A percentile compares a stretch with the other conserved stretches of the same genome.
These are phyloP conservation scores for Helicolenus hilgendorfi DNA, from an alignment of 2,797 vertebrate species.

Conservation along the genomic window DNA sequence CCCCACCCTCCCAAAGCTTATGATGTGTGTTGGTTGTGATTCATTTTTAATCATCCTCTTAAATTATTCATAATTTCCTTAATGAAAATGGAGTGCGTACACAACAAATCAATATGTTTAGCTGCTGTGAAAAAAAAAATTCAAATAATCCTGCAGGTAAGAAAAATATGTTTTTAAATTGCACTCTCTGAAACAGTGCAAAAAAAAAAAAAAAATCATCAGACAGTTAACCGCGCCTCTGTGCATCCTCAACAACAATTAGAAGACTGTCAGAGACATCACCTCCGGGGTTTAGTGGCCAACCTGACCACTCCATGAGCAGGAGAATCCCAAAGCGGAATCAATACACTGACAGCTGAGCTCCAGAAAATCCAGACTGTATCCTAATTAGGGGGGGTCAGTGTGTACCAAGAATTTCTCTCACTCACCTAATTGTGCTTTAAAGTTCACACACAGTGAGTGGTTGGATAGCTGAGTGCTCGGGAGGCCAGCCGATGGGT, in stretches of 20 bases:
- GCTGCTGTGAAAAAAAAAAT: conserved; percentile 18
- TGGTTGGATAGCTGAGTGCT: conserved; percentile 69
- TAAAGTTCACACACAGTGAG: conserved; percentile 81
- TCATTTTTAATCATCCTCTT: conserved; percentile 81
- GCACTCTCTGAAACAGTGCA: neutral
- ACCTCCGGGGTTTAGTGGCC: conserved; percentile 36
- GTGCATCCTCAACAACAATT: conserved; percentile 41
- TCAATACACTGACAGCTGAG: conserved; percentile 86
- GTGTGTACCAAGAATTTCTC: conserved; percentile 71
- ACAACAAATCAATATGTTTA: conserved; percentile 74
- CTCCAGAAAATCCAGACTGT: conserved; percentile 78
- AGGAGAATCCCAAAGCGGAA: conserved; percentile 74
- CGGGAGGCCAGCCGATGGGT: conserved; percentile 76
- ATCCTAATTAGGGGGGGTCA: conserved; percentile 85
- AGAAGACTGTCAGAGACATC: conserved; percentile 44
- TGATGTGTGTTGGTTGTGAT: conserved; percentile 72
- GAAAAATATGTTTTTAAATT: neutral
- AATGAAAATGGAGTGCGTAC: conserved; percentile 61
- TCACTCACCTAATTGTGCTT: conserved; percentile 82
- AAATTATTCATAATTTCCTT: conserved; percentile 81
- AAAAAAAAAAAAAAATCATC: neutral
- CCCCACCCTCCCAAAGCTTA: conserved; percentile 48
- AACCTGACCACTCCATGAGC: conserved; percentile 55
- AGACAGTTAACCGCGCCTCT: conserved; percentile 1
- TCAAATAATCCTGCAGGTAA: conserved; percentile 15